A percentile compares a stretch with the other conserved stretches of the same genome.
These are phyloP conservation scores for Caenorhabditis macrosperma DNA, from an alignment of 2,888 invertebrate species.

Conservation along the genomic window DNA sequence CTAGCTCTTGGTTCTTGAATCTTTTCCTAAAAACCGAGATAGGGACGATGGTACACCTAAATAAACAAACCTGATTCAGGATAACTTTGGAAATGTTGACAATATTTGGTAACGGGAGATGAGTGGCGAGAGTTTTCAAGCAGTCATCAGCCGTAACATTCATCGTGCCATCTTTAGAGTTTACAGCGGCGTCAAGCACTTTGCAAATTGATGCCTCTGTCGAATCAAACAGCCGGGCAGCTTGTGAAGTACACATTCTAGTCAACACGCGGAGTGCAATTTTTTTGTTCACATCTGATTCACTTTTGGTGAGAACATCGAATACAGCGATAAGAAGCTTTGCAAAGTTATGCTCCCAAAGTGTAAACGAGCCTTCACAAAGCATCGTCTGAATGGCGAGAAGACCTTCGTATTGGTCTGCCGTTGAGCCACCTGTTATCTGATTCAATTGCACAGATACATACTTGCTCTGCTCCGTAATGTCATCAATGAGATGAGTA, in stretches of 20 bases:
- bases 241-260: conserved; percentile 58
- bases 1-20: conserved; percentile 37
- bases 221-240: conserved; percentile 54
- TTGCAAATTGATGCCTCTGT: conserved; percentile 55
- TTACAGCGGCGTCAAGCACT: conserved; percentile 51
- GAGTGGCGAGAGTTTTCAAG: conserved; percentile 55
- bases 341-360: conserved; percentile 54
- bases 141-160: conserved; percentile 57
- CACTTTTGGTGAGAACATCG: conserved; percentile 38
- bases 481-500: conserved; percentile 45
- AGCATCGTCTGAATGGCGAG: conserved; percentile 45
- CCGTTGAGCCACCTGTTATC: not conserved
- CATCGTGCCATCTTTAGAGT: conserved; percentile 48
- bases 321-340: conserved; percentile 50
- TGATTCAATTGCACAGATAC: conserved; percentile 24
- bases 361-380: conserved; percentile 59
- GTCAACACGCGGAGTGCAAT: conserved; percentile 51
- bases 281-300: conserved; percentile 48
- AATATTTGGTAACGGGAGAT: conserved; percentile 53
- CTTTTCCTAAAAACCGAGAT: conserved; percentile 28
- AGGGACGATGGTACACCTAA: not conserved
- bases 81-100: conserved; percentile 32
- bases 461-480: conserved; percentile 28
- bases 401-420: conserved; percentile 42
- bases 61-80: conserved; percentile 44